Percentiles rank a stretch among this genome's conserved stretches.
Evolutionary conservation across 2,797 vertebrate species (phyloP).

Genomic region (Psittacula echo): DNA sequence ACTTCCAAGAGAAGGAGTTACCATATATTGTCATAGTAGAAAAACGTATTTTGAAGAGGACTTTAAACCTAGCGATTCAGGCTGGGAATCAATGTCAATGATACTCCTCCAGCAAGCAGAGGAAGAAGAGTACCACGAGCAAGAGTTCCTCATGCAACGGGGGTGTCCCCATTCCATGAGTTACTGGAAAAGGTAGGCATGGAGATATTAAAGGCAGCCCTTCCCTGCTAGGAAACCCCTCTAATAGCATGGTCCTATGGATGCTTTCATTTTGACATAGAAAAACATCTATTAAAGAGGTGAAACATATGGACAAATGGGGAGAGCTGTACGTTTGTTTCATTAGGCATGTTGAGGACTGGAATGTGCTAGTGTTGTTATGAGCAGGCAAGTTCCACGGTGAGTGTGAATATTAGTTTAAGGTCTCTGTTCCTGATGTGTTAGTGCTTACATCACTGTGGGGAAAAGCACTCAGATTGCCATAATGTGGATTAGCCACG

Average conservation of each 20-base stretch:
- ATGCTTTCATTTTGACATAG: background rate
- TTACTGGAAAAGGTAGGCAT: background rate
- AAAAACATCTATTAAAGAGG: background rate
- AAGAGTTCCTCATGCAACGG: fast-evolving
- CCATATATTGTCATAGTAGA: background rate
- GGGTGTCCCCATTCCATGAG: background rate
- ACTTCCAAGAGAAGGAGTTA: background rate
- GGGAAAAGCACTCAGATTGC: background rate
- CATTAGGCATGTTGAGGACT: too few relatives aligned
- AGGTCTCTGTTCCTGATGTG: background rate
- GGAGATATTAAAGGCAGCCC: background rate
- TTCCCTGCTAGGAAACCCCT: background rate
- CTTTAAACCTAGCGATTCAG: background rate
- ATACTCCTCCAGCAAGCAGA: background rate
- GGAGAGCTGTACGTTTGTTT: background rate
- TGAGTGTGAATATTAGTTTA: background rate
- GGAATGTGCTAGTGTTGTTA: background rate
- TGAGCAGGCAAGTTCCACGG: background rate
- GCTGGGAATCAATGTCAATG: background rate
- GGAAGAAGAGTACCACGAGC: background rate
- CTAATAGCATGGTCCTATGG: background rate
- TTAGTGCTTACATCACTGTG: background rate
- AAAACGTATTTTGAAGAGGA: background rate
- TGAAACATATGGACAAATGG: fast-evolving
- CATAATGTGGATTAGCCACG: fast-evolving